phyloP scores from a whole-genome alignment of 2,888 invertebrate species.

The Augiades crinisus region DNA sequence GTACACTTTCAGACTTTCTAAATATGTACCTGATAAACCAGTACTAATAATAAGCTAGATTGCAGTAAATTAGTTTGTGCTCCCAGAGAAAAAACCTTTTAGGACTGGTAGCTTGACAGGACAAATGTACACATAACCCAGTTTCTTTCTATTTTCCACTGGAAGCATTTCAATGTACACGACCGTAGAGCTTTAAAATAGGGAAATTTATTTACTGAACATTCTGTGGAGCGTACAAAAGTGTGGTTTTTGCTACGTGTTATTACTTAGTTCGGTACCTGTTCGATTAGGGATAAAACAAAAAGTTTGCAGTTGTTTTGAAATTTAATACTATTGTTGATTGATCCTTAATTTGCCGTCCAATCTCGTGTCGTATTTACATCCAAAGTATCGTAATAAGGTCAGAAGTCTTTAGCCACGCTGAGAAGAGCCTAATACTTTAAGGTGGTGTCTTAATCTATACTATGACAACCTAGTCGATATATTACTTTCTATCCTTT shows the following conservation, averaged over 20 bases:
- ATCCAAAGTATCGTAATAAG: too few relatives aligned
- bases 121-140: background rate
- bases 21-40: background rate
- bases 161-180: background rate
- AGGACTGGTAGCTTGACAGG: background rate
- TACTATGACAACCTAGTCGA: too few relatives aligned
- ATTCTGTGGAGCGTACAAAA: background rate
- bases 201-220: background rate
- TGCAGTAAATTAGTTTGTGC: background rate
- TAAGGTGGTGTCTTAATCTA: too few relatives aligned
- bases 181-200: background rate
- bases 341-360: too few relatives aligned
- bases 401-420: too few relatives aligned
- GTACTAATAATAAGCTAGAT: background rate
- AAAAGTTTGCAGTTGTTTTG: too few relatives aligned
- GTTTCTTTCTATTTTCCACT: background rate
- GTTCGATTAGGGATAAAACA: too few relatives aligned
- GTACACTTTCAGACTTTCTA: background rate
- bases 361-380: too few relatives aligned
- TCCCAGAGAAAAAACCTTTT: background rate
- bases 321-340: too few relatives aligned
- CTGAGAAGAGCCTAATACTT: too few relatives aligned
- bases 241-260: background rate
- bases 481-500: too few relatives aligned
- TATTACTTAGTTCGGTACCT: too few relatives aligned